phyloP scores from a whole-genome alignment of 1,140 invertebrate species.

The Drosophila sulfurigaster region DNA sequence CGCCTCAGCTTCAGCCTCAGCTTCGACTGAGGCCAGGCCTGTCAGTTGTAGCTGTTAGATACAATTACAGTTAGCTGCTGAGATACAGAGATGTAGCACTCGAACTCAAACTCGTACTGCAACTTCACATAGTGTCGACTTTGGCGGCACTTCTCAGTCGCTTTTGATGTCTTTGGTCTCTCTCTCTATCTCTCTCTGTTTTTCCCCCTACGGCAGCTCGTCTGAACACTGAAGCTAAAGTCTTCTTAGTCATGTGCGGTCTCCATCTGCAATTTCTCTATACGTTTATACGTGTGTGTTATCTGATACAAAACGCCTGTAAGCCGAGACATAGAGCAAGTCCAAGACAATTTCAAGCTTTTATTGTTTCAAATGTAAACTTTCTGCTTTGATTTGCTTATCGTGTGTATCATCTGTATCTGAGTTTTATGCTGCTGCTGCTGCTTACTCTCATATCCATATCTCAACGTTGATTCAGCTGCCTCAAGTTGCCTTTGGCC shows the following conservation, averaged over 20 bases:
- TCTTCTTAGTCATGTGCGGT: conserved; percentile 62
- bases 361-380: conserved; percentile 67
- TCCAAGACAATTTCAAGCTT: conserved; percentile 43
- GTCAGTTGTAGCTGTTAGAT: conserved; percentile 79
- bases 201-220: conserved; percentile 50
- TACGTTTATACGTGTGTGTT: conserved; percentile 16
- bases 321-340: conserved; percentile 25
- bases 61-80: conserved; percentile 78
- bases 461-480: conserved; percentile 43
- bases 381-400: conserved; percentile 57
- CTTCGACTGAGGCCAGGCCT: conserved; percentile 30
- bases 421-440: conserved; percentile 30
- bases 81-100: conserved; percentile 34
- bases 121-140: conserved; percentile 58
- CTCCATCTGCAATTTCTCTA: conserved; percentile 34
- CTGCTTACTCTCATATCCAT: conserved; percentile 11
- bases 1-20: conserved; percentile 14
- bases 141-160: conserved; percentile 66
- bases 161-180: conserved; percentile 53
- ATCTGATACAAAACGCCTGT: conserved; percentile 49
- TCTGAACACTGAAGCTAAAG: neutral
- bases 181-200: neutral
- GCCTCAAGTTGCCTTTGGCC: conserved; percentile 8
- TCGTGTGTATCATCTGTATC: conserved; percentile 43
- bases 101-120: conserved; percentile 25